Evolutionary conservation across 2,113 vertebrate genomes (phyloP), one percentile per base, ranked within the genome.

Genomic region (Hypocryptadius cinnamomeus): DNA sequence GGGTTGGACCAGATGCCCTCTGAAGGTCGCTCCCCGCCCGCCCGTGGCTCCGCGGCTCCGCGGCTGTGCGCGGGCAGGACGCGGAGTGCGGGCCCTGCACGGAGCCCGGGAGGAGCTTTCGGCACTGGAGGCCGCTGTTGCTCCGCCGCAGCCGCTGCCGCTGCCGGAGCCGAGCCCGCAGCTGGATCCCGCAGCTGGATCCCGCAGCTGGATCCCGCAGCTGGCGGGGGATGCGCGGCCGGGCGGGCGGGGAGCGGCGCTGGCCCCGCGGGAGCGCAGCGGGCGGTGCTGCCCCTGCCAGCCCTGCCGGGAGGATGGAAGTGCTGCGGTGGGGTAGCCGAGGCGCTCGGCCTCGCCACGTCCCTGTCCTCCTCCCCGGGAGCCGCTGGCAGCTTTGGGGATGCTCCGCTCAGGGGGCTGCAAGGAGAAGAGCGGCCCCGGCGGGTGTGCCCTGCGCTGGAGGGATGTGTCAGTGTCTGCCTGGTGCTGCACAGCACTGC

Each of bases 61-160:
- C 21, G 56, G 83, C 40, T 15, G 40, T 40, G 40, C 2, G 59
- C 78, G 30, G 47, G 85, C 65, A 4, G 81, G 81, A 21, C 11
- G n/a, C 53, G 5, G 44, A 21, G 33, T 1, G 85, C 85, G n/a
- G 30, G 31, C 35, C 37, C 50, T 11, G 80, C 47, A 1, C 2
- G 83, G 40, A 40, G 89, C 68, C 16, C 35, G 84, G 80, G 68
- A 70, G 65, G 51, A 81, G 63, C 35, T 88, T 79, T 79, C 76
- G 80, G 92, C 96, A 22, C 95, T 96, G 95, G 96, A 93, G 96
- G 96, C 93, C 94, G 96, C 96, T 96, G 95, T 96, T 94, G 93
- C 85, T 90, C 92, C 68, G 88, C 81, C 31, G 44, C 63, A 89
- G 85, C 85, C 60, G 79, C 20, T 0, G 51, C 56, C 31, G 53